Base-by-base conservation (phyloP, 2,113 vertebrate species). In the human (Homo sapiens) region DNA sequence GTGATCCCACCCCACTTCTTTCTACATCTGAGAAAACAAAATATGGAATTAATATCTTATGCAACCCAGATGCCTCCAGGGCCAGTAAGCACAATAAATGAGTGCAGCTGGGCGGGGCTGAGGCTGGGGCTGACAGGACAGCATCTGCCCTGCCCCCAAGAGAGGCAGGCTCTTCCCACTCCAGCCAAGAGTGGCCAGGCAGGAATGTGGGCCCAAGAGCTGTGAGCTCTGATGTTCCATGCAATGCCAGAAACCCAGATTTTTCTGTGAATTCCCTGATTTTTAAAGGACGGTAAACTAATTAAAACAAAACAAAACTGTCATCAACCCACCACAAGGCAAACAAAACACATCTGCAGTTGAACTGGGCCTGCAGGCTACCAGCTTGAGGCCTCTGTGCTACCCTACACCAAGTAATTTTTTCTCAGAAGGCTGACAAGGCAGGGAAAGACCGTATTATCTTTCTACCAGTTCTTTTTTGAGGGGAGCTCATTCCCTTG, bases 251-350 rank as follows among this genome's bases (percentile, higher is more conserved):
- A 95, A 92, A 88, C 40, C 57, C 57, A 90, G 30, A 50, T 66
- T 94, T 59, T 82, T 80, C 22, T 38, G 45, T 78, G 66, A 68
- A 50, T 75, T 18, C 78, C 75, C 59, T 45, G 43, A 50, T 64
- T 70, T 92, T 93, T 78, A 92, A 76, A 84, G 32, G 83, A 35
- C 55, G n/a, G 45, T 11, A 92, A 93, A 10, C 68, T 61, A 40
- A 83, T 35, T 64, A n/a, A 81, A 90, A 32, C 35, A 64, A 75
- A 75, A 23, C 38, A 3, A 40, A 48, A 82, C 43, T 5, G 40
- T 43, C 57, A 79, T 45, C 32, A 61, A 75, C 7, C 59, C 1
- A 57, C 45, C 3, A 55, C 8, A 38, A 10, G 30, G 43, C n/a
- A 55, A 72, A 40, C 48, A 11, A 35, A 87, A 72, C 35, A n/a